Conservation (phyloP, 2,888 invertebrate genomes). For the Ptilodon capucinus region DNA sequence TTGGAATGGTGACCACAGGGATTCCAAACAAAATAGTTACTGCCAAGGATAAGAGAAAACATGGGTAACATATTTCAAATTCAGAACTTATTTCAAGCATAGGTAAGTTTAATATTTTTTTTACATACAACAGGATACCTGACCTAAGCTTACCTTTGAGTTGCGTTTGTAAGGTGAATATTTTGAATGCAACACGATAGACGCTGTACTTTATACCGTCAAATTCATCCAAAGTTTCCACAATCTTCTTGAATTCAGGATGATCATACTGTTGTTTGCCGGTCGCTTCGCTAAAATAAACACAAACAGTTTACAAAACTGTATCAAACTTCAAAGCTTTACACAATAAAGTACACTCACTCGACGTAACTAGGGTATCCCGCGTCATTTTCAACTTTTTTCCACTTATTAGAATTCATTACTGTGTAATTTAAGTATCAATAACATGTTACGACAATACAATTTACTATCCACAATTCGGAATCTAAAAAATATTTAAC, state of each 20-base stretch:
- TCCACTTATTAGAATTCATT: conserved; percentile 72
- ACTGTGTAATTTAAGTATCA: not conserved
- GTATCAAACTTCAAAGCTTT: not conserved
- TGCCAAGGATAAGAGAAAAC: no score
- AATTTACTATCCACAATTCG: no score
- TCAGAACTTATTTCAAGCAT: no score
- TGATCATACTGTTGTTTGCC: conserved; percentile 82
- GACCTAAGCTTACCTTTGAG: conserved; percentile 82
- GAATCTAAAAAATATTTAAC: conserved; percentile 30
- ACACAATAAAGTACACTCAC: conserved; percentile 71
- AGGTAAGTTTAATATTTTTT: no score
- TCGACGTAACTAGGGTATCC: conserved; percentile 83
- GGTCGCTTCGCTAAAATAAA: conserved; percentile 71
- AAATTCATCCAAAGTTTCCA: conserved; percentile 83
- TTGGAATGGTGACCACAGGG: no score
- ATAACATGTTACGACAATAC: no score
- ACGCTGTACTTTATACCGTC: conserved; percentile 88
- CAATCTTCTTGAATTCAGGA: conserved; percentile 82
- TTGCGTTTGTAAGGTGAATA: conserved; percentile 65
- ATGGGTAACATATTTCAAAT: no score
- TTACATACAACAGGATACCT: no score
- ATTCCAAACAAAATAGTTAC: no score
- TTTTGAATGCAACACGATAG: conserved; percentile 89
- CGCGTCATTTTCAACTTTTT: conserved; percentile 82
- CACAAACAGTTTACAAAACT: conserved; percentile 1